Evolutionary conservation across 2,888 invertebrate species (phyloP).

Genomic region (Drosophila affinis): DNA sequence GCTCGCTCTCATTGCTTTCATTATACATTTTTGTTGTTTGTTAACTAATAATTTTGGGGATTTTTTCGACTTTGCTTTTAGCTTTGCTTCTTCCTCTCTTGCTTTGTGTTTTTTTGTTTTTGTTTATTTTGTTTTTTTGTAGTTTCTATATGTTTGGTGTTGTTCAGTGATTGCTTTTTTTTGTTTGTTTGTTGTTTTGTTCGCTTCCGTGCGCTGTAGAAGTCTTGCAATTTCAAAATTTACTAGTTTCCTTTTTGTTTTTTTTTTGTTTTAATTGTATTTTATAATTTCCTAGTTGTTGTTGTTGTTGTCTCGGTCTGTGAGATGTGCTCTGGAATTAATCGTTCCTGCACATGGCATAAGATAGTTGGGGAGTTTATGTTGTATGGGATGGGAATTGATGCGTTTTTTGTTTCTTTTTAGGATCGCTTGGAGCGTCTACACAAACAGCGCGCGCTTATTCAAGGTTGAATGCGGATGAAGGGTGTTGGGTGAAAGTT

Average conservation of each 20-base stretch:
- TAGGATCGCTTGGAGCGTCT: slow-evolving; percentile 37
- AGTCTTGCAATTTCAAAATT: slow-evolving; percentile 66
- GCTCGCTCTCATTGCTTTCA: slow-evolving; percentile 21
- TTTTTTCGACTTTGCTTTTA: slow-evolving; percentile 37
- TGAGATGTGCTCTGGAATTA: slow-evolving; percentile 39
- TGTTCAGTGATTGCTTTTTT: slow-evolving; percentile 35
- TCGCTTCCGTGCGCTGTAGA: slow-evolving; percentile 56
- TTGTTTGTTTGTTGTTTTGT: slow-evolving; percentile 23
- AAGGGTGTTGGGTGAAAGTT: no score
- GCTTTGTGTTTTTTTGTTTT: slow-evolving; percentile 9
- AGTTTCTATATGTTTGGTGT: slow-evolving; percentile 36
- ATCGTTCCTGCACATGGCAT: slow-evolving; percentile 41
- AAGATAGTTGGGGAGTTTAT: slow-evolving; percentile 4
- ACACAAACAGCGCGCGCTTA: slow-evolving; percentile 39
- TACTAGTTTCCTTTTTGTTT: slow-evolving; percentile 63
- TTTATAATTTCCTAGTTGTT: slow-evolving; percentile 77
- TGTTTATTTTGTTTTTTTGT: slow-evolving; percentile 17
- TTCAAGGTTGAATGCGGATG: slow-evolving; percentile 19
- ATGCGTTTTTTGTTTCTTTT: slow-evolving; percentile 6
- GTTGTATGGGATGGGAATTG: background rate
- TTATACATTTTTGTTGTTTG: slow-evolving; percentile 2
- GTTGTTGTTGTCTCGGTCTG: slow-evolving; percentile 49
- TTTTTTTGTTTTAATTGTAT: slow-evolving; percentile 56
- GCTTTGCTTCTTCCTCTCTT: slow-evolving; percentile 10
- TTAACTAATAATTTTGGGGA: slow-evolving; percentile 23